Percentiles rank a stretch among this genome's conserved stretches.
Evolutionary conservation across 1,140 invertebrate genomes (phyloP).

Genomic region (Scaptomyza hsui): DNA sequence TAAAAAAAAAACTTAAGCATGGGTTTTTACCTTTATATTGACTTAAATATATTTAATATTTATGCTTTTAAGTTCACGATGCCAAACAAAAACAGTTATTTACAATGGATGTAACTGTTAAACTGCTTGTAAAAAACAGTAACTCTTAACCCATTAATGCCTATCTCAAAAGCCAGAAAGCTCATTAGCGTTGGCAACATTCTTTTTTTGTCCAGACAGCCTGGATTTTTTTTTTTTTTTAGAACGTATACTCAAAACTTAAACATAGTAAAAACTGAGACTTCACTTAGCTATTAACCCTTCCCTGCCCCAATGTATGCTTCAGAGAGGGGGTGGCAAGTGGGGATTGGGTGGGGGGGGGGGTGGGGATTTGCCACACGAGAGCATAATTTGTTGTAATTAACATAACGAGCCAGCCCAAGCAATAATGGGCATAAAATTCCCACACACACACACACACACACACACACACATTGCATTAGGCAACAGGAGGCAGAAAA

Average conservation of each 20-base stretch:
- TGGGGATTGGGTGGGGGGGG: not conserved
- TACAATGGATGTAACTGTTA: too few relatives aligned
- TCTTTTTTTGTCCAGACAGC: not conserved
- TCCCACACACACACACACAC: conserved; percentile 38
- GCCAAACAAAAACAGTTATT: too few relatives aligned
- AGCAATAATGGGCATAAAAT: conserved; percentile 69
- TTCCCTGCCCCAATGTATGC: not conserved
- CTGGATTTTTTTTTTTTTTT: not conserved
- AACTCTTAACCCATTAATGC: not conserved
- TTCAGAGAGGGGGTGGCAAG: not conserved
- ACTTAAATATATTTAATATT: too few relatives aligned
- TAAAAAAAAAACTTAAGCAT: too few relatives aligned
- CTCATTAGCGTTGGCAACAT: conserved; percentile 27
- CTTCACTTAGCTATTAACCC: not conserved
- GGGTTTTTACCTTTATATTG: too few relatives aligned
- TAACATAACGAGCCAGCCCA: conserved; percentile 79
- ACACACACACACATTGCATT: not conserved
- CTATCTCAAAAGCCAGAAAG: conserved; percentile 7
- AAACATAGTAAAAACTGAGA: not conserved
- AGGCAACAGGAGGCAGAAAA: conserved; percentile 17
- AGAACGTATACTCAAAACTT: not conserved
- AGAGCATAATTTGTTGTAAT: conserved; percentile 83
- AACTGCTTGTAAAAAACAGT: not conserved
- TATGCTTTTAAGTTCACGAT: too few relatives aligned
- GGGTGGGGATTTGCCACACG: conserved; percentile 59